Evolutionary conservation across 2,888 invertebrate genomes (phyloP).

Genomic region (Ceramica pisi): DNA sequence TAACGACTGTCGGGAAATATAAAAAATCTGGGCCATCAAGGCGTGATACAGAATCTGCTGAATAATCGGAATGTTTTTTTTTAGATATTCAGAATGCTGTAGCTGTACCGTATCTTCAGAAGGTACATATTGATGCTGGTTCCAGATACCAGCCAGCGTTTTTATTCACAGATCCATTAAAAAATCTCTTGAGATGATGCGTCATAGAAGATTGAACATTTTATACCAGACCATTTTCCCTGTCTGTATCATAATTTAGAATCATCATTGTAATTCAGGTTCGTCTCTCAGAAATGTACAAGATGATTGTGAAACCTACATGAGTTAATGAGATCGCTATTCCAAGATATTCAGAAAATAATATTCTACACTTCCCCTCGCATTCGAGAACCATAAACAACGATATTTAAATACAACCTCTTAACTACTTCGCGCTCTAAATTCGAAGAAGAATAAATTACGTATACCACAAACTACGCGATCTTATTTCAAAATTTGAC

Average conservation of each 20-base stretch:
- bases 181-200: too few relatives aligned
- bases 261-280: neutral
- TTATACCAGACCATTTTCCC: conserved; percentile 7
- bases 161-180: conserved; percentile 5
- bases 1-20: neutral
- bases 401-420: conserved; percentile 44
- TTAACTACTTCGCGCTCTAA: conserved; percentile 28
- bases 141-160: neutral
- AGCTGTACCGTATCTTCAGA: neutral
- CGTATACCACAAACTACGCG: conserved; percentile 35
- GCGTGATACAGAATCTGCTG: neutral
- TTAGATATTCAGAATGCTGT: neutral
- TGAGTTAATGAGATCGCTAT: conserved; percentile 36
- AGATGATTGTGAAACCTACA: conserved; percentile 14
- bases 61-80: neutral
- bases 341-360: conserved; percentile 28
- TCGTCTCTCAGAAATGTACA: neutral
- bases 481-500: conserved; percentile 58
- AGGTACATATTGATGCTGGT: neutral
- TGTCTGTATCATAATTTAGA: conserved; percentile 29
- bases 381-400: conserved; percentile 28
- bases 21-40: neutral
- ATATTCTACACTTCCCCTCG: conserved; percentile 13
- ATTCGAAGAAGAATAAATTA: conserved; percentile 56
- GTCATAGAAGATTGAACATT: too few relatives aligned